Base-by-base conservation (phyloP, 23 tunicate species). In the Ciona savignyi region DNA sequence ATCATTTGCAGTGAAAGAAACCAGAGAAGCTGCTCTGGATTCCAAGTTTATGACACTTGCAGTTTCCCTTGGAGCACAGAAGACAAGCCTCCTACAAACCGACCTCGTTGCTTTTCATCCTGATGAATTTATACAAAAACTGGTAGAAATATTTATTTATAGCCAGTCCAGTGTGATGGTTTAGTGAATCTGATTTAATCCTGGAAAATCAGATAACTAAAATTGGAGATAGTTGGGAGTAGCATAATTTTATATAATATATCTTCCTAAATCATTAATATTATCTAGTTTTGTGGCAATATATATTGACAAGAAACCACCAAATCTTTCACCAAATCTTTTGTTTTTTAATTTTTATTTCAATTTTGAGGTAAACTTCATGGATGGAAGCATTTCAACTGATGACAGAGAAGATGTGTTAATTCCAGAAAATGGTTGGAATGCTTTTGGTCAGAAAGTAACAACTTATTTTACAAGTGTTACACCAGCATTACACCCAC, bases 101-200 rank as follows among this genome's bases (percentile, higher is more conserved):
- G 90, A 90, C 56, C 71, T 90, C 11, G 81, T 90, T 20, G 89
- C 97, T 26, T 90, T 90, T 70, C 85, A 90, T 29, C 82, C 97
- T 0, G 97, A 83, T 60, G 90, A 90, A 78, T 90, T 83, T 80
- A 68, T 90, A 65, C 67, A 78, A 33, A 90, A 90, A 79, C 63
- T 90, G 78, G 97, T 90, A 51, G 29, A 77, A 0, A 4, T 42
- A 9, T 72, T 65, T 65, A 19, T 19, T 15, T 69, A 27, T 69
- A 27, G 11, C 30, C 30, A 27, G 24, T 24, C 24, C 24, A 22
- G 24, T 63, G 15, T 63, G 24, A 63, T n/a, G 22, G 4, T 63
- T n/a, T 68, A 68, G 25, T 27, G 6, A 22, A 4, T 63, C 26
- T 63, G 26, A 23, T 9, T n/a, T 49, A 49, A 11, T 49, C 15